Percentiles rank a stretch among this genome's conserved stretches.
These are phyloP conservation scores for Diacarnus erythraeanus DNA, from an alignment of 37 sponge, comb jelly and placozoan species.

Conservation along the genomic window DNA sequence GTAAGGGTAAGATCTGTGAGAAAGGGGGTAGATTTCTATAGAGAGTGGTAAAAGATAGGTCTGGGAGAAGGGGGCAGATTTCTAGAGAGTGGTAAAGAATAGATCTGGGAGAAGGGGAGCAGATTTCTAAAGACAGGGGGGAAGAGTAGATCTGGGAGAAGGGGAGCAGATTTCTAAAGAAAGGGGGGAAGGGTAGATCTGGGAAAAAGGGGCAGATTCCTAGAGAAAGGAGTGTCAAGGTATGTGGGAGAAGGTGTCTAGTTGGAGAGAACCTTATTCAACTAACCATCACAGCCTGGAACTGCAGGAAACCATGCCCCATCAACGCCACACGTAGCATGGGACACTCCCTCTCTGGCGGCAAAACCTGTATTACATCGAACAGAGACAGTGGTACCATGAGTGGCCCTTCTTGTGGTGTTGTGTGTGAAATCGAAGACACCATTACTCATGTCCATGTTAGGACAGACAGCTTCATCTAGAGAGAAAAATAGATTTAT, in stretches of 20 bases:
- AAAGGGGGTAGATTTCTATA: too few relatives aligned
- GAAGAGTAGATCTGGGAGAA: too few relatives aligned
- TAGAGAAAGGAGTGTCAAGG: background rate
- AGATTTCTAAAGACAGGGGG: too few relatives aligned
- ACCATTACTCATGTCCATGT: background rate
- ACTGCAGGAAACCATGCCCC: constrained; percentile 27
- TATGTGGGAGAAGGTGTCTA: background rate
- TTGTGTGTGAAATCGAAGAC: background rate
- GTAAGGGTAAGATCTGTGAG: too few relatives aligned
- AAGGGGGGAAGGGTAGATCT: too few relatives aligned
- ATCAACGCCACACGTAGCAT: constrained; percentile 2
- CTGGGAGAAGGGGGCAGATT: too few relatives aligned
- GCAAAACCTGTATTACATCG: constrained; percentile 10
- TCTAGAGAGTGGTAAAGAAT: too few relatives aligned
- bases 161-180: too few relatives aligned
- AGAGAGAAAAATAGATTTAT: background rate
- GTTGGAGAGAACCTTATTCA: background rate
- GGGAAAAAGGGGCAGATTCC: too few relatives aligned
- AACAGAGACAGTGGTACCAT: constrained; percentile 12
- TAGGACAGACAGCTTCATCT: constrained; percentile 30
- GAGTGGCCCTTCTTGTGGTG: constrained; percentile 2
- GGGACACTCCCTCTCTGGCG: background rate
- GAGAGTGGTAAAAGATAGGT: too few relatives aligned
- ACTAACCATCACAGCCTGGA: constrained; percentile 34
- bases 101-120: too few relatives aligned